Evolutionary conservation across 2,113 vertebrate species (phyloP), one percentile per base, ranked within the genome.

Genomic region (Colinus virginianus): DNA sequence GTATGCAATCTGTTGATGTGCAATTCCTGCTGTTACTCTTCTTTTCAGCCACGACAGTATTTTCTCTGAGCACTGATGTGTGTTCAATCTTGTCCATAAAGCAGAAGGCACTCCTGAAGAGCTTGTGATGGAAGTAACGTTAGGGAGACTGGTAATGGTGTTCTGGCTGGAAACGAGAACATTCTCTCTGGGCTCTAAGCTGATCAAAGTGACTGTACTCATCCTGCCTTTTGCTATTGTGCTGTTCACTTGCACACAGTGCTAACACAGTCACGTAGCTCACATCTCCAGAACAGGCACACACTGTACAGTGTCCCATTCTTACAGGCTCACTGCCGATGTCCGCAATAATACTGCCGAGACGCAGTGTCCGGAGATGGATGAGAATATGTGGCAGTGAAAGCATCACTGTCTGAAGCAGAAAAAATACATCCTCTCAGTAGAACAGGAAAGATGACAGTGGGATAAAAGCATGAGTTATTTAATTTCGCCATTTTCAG

Each of bases 31-130:
- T 85, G 69, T 28, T 93, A 11, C 72, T 87, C 81, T 78, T 87
- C 53, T 92, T 90, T 83, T 56, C 61, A 89, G 75, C 12, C 32
- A 34, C 22, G n/a, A 26, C 70, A 48, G 62, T 34, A 42, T 81
- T 76, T 62, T 48, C 21, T 81, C 43, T 62, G 62, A 72, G 80
- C 66, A 76, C 26, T 38, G 59, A 49, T 15, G 32, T 32, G 45
- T 40, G 34, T 51, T 78, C 61, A 78, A 76, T 42, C 58, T 88
- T 51, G 45, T 11, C 40, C 40, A 32, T 0, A 0, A 40, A 78
- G 78, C 74, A 91, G 71, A 86, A 93, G 76, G 71, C 71, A 70
- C 12, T 32, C 38, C 42, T 45, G 46, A 93, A 88, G 79, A 83
- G 43, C 43, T 46, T 28, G 16, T 28, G 51, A 16, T 16, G 21